Conservation (phyloP, 2,797 vertebrate species). For the Sus cebifrons region DNA sequence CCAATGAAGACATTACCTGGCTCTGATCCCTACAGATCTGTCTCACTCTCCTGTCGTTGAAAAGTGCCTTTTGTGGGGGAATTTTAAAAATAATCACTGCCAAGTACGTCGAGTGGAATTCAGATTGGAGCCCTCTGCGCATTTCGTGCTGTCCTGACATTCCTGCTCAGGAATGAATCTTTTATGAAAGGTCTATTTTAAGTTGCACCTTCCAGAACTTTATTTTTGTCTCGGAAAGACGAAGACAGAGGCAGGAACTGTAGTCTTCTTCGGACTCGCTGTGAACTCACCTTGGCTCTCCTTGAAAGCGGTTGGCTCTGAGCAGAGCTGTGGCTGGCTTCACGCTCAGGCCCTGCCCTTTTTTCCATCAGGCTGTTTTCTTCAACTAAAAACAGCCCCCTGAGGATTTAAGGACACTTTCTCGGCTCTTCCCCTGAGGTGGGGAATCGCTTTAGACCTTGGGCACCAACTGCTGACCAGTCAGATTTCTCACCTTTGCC, state of each 20-base stretch:
- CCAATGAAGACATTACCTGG: conserved; percentile 85
- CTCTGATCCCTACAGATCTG: conserved; percentile 84
- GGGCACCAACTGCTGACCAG: not conserved
- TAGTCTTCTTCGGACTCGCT: conserved; percentile 65
- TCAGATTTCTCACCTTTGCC: conserved; percentile 24
- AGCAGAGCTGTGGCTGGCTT: not conserved
- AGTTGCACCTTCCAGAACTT: conserved; percentile 88
- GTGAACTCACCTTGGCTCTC: conserved; percentile 70
- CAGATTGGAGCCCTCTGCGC: conserved; percentile 85
- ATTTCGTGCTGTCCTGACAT: conserved; percentile 87
- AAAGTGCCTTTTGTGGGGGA: conserved; percentile 85
- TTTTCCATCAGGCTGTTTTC: not conserved
- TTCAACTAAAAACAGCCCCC: not conserved
- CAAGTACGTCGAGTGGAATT: conserved; percentile 87
- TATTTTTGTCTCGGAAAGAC: conserved; percentile 85
- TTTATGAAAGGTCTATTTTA: conserved; percentile 89
- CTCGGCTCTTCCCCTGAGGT: not conserved
- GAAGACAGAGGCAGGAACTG: conserved; percentile 77
- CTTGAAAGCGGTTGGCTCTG: rapidly evolving
- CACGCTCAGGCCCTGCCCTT: not conserved
- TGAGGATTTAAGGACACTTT: not conserved
- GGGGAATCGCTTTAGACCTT: not conserved
- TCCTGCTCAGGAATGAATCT: conserved; percentile 88
- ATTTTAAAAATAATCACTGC: conserved; percentile 87
- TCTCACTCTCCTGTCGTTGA: conserved; percentile 86